These are phyloP conservation scores for Melanitta fusca DNA, from an alignment of 2,797 vertebrate species.

Conservation along the genomic window DNA sequence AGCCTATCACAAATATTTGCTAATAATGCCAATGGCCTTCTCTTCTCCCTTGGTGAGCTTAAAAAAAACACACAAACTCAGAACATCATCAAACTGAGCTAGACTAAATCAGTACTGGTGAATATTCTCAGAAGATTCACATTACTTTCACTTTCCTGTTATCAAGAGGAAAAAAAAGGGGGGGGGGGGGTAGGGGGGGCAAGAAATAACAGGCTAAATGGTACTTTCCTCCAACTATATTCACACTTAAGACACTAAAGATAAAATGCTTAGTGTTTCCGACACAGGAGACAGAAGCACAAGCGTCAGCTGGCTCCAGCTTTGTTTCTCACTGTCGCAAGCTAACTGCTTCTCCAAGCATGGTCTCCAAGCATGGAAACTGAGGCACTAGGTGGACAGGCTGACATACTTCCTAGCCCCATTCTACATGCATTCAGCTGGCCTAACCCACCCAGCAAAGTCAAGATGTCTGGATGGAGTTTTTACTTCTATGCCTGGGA, in stretches of 20 bases:
- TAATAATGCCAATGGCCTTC: background rate
- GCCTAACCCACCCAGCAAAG: fast-evolving
- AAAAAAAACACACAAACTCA: background rate
- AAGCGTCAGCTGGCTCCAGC: background rate
- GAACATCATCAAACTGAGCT: background rate
- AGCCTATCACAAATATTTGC: background rate
- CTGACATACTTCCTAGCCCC: background rate
- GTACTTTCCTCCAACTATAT: background rate
- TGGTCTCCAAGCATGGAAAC: background rate
- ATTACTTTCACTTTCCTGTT: background rate
- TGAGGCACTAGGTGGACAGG: fast-evolving
- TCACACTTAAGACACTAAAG: background rate
- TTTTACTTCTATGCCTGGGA: background rate
- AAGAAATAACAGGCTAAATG: background rate
- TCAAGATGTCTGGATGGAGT: background rate
- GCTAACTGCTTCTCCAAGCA: background rate
- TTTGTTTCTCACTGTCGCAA: background rate
- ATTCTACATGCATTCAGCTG: background rate
- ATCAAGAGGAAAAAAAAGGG: background rate
- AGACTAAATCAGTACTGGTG: background rate
- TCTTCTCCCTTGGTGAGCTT: background rate
- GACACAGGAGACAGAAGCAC: background rate
- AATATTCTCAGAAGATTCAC: background rate
- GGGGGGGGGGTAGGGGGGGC: no score
- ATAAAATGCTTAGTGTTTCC: background rate